Conservation (phyloP, 2,113 vertebrate species). For the Addax nasomaculatus region DNA sequence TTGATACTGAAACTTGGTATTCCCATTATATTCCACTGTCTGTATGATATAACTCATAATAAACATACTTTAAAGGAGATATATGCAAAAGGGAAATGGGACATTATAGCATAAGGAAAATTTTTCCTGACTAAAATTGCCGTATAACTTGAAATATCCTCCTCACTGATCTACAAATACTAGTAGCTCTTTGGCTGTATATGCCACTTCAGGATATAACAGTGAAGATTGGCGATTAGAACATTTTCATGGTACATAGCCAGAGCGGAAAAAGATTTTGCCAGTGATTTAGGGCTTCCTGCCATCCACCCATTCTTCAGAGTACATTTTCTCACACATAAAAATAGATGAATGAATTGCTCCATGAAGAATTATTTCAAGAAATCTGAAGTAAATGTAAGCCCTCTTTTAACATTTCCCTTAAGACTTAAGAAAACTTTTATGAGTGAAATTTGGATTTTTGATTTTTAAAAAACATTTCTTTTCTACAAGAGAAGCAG, state of each 20-base stretch:
- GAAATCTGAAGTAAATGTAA: conserved; percentile 12
- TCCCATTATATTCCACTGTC: neutral
- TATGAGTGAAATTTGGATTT: conserved; percentile 20
- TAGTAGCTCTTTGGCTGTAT: neutral
- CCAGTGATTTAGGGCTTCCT: neutral
- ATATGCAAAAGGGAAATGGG: neutral
- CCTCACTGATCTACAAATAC: neutral
- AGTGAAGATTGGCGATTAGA: neutral
- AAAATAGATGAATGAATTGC: neutral
- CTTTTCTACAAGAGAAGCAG: neutral
- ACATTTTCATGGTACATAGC: neutral
- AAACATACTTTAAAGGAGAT: neutral
- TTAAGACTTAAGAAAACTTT: neutral
- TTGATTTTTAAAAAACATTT: conserved; percentile 30
- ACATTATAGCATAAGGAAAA: neutral
- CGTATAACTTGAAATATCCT: neutral
- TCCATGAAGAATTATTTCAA: conserved; percentile 20
- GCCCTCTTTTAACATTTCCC: neutral
- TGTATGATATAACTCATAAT: neutral
- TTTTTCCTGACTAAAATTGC: neutral
- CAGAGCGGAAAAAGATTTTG: neutral
- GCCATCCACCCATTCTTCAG: neutral
- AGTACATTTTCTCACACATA: neutral
- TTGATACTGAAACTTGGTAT: neutral
- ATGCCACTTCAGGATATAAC: neutral